A percentile compares a stretch with the other conserved stretches of the same genome.
These are phyloP conservation scores for Sarcophaga subvicina DNA, from an alignment of 2,888 invertebrate species.

Conservation along the genomic window DNA sequence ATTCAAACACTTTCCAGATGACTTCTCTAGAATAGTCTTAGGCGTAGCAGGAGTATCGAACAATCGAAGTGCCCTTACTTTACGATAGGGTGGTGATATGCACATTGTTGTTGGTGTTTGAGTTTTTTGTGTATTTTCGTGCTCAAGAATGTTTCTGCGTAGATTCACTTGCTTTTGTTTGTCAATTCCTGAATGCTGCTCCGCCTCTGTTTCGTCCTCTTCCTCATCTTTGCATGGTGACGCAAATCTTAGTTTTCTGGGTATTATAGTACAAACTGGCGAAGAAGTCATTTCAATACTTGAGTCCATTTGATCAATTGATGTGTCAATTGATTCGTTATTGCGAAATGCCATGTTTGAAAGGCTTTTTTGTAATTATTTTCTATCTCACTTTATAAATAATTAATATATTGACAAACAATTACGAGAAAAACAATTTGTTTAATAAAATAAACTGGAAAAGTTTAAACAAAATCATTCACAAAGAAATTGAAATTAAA, in stretches of 20 bases:
- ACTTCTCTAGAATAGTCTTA: slow-evolving; percentile 86
- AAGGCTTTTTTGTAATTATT: slow-evolving; percentile 8
- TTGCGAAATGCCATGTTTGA: slow-evolving; percentile 76
- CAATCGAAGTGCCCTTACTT: slow-evolving; percentile 86
- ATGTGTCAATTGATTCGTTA: slow-evolving; percentile 71
- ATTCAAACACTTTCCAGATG: slow-evolving; percentile 84
- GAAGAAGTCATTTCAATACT: slow-evolving; percentile 77
- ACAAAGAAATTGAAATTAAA: slow-evolving; percentile 49
- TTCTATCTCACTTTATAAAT: not conserved
- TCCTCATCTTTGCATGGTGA: slow-evolving; percentile 77
- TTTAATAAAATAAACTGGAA: slow-evolving; percentile 6
- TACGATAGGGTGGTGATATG: slow-evolving; percentile 84
- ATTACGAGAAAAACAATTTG: slow-evolving; percentile 8
- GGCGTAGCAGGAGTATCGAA: slow-evolving; percentile 94
- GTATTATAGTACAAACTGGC: slow-evolving; percentile 76
- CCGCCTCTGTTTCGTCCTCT: slow-evolving; percentile 66
- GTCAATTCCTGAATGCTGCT: slow-evolving; percentile 30
- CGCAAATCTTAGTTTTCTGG: slow-evolving; percentile 79
- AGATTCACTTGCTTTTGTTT: slow-evolving; percentile 51
- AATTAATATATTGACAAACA: not conserved
- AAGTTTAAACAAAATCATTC: slow-evolving; percentile 30
- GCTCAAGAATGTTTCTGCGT: slow-evolving; percentile 54
- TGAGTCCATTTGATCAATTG: slow-evolving; percentile 74
- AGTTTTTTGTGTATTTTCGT: slow-evolving; percentile 47
- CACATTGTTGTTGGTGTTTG: slow-evolving; percentile 64